Evolutionary conservation across 2,888 invertebrate genomes (phyloP).

Genomic region (Polydrusus cervinus): DNA sequence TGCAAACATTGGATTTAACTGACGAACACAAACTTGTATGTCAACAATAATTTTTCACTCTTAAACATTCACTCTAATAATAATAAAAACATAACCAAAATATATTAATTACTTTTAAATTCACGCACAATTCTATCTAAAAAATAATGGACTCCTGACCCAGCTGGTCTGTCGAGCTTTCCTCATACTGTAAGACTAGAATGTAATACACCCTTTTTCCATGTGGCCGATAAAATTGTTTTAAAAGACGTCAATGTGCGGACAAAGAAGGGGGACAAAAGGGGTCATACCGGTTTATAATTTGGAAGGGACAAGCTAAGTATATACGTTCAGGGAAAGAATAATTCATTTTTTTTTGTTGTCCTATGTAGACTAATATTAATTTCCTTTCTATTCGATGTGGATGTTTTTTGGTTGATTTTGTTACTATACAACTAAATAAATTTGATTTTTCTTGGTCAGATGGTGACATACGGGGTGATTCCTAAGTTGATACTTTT

Average conservation of each 20-base stretch:
- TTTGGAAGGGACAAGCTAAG: slow-evolving; percentile 8
- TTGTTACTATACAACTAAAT: no score
- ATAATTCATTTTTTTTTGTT: no score
- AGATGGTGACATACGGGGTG: no score
- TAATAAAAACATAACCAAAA: not conserved
- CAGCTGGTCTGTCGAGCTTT: slow-evolving; percentile 6
- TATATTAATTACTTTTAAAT: not conserved
- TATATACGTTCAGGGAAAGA: not conserved
- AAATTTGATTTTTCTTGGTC: no score
- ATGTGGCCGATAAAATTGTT: slow-evolving; percentile 11
- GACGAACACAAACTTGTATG: no score
- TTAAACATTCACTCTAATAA: no score
- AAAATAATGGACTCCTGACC: slow-evolving; percentile 3
- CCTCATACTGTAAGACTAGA: not conserved
- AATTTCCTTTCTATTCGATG: no score
- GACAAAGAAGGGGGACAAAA: slow-evolving; percentile 34
- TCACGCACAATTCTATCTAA: not conserved
- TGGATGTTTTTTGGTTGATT: no score
- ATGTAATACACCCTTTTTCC: slow-evolving; percentile 29
- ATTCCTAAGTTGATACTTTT: no score
- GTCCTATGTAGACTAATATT: no score
- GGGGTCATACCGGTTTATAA: slow-evolving; percentile 46
- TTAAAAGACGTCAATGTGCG: slow-evolving; percentile 16
- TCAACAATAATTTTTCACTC: no score
- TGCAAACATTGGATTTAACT: no score